Evolutionary conservation across 2,797 vertebrate species (phyloP), one percentile per base, ranked within the genome.

Genomic region (Oreortyx pictus): DNA sequence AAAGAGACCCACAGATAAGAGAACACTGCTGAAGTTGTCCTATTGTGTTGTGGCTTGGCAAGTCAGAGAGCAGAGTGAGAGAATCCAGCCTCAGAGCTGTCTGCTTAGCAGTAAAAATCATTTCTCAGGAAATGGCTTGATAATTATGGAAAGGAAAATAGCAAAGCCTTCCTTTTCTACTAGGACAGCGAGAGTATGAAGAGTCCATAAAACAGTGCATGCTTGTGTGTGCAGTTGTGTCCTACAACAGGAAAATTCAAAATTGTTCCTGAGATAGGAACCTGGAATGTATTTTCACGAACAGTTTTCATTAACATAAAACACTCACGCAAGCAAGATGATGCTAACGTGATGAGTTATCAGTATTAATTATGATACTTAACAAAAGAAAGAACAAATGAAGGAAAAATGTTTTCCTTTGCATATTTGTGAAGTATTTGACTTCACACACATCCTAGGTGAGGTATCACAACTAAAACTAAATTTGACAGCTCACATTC

Each of bases 401-500:
- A 47, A 92, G 19, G 11, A 89, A 7, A 95, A 94, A 59, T 9
- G 1, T 20, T 52, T 81, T 90, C 12, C 49, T 83, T 82, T 44
- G n/a, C 0, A 0, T 70, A 75, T 73, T 17, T 39, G 18, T 70
- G 47, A 89, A 19, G 33, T 27, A 25, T 78, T 37, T 86, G 64
- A 70, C 49, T 88, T 93, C 24, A 64, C 29, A 60, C 31, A 71
- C 8, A 67, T 49, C 64, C 39, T 65, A 71, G 64, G 33, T 65
- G 65, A 79, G 11, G 29, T 59, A 94, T 44, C 79, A 83, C 77
- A 90, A 81, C 37, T 50, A 90, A 90, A 95, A 65, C 50, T 64
- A 86, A 86, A 92, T 92, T 24, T 79, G 62, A 89, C 76, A 73
- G 62, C 60, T 93, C 47, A 70, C 91, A 94, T 86, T 81, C 74